These are phyloP conservation scores for Catocala sponsa DNA, from an alignment of 2,888 invertebrate species.

Conservation along the genomic window DNA sequence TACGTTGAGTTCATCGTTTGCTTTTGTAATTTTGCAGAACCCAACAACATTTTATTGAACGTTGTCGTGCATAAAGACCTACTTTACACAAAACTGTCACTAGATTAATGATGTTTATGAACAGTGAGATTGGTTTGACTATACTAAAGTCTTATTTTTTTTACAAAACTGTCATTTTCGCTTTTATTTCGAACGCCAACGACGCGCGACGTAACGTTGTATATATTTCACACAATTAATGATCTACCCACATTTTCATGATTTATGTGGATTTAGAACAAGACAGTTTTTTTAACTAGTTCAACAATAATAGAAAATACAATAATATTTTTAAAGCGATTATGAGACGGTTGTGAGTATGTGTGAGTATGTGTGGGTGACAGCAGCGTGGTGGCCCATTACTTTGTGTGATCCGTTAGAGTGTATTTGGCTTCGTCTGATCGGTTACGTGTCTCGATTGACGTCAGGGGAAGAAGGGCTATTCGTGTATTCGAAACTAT, in stretches of 20 bases:
- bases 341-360: constrained; percentile 46
- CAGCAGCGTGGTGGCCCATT: constrained; percentile 52
- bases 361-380: constrained; percentile 54
- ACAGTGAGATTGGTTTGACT: too few species aligned
- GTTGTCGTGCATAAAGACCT: too few species aligned
- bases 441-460: constrained; percentile 49
- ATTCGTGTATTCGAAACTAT: constrained; percentile 73
- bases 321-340: constrained; percentile 58
- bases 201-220: too few species aligned
- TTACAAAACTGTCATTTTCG: too few species aligned
- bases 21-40: too few species aligned
- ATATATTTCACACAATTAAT: too few species aligned
- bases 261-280: constrained; percentile 36
- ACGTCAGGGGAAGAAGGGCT: constrained; percentile 76
- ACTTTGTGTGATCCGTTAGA: constrained; percentile 59
- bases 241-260: constrained; percentile 16
- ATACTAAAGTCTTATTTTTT: too few species aligned
- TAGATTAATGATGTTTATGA: too few species aligned
- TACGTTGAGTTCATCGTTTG: too few species aligned
- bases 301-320: constrained; percentile 46
- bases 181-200: too few species aligned
- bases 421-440: constrained; percentile 63
- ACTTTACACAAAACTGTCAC: too few species aligned
- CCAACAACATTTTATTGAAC: too few species aligned
- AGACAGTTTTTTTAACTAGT: constrained; percentile 28